Conservation (phyloP, 2,797 vertebrate genomes). For the Halcyon leucocephala region DNA sequence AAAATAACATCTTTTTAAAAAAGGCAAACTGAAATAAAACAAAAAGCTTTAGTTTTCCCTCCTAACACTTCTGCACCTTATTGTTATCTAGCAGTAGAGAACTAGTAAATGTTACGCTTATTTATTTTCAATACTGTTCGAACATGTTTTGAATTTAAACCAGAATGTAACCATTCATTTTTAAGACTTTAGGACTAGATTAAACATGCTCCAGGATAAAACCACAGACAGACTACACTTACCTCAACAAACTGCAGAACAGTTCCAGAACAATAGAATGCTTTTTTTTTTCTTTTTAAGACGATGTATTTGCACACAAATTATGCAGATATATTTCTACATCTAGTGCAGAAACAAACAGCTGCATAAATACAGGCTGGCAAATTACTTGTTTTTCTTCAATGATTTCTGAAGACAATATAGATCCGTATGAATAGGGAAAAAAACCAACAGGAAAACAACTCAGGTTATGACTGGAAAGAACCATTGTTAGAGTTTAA, state of each 20-base stretch:
- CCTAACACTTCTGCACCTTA: not conserved
- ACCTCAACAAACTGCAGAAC: not conserved
- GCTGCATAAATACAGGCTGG: not conserved
- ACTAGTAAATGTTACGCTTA: not conserved
- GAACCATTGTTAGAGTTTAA: not conserved
- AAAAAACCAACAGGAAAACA: accelerated
- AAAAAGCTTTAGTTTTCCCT: not conserved
- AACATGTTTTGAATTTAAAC: not conserved
- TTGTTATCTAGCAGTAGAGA: not conserved
- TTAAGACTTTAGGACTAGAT: not conserved
- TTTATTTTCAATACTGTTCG: not conserved
- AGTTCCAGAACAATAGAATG: not conserved
- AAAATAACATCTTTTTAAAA: not conserved
- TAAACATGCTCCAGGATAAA: not conserved
- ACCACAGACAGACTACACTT: not conserved
- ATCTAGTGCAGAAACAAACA: not conserved
- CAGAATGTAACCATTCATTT: not conserved
- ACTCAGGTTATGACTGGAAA: not conserved
- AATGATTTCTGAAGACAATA: not conserved
- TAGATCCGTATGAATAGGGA: not conserved
- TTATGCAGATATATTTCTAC: not conserved
- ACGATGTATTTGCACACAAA: not conserved
- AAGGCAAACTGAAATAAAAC: not conserved
- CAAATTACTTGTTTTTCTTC: not conserved
- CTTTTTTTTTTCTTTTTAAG: not conserved